Base-by-base conservation (phyloP, 2,888 invertebrate genomes). In the Mechanitis messenoides region DNA sequence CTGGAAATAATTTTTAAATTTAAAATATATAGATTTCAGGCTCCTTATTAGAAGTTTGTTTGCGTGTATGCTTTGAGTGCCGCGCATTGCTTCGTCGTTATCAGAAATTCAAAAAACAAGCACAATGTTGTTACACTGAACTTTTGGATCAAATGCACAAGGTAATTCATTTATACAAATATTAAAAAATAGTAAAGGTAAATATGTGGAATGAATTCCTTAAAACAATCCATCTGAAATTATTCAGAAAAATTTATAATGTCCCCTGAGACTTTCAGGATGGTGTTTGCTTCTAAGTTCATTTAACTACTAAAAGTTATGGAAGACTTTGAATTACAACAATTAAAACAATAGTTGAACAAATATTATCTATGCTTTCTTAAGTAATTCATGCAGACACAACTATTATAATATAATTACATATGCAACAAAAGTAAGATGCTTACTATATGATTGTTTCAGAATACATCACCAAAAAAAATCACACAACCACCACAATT, bases 1-100 rank as follows among this genome's bases (percentile, higher is more conserved):
- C 31, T 31, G 31, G 5, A 7, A 9, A n/a, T 7, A 11, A 31
- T 6, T 9, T 3, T 11, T 50, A 5, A 50, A 28, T 7, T 31
- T 50, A 2, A 31, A 31, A 31, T 45, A 60, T 63, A 3, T 67
- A 83, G 83, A 69, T 78, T 5, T 72, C 65, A 12, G 60, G 74
- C 2, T 73, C 76, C 3, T 56, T 74, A 9, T 74, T 0, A 58
- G 53, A 72, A 2, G 42, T 76, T 1, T 70, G 70, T 11, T 59
- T 79, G 3, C 72, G 74, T 0, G 64, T 88, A 0, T 88, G 88
- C 59, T 88, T 86, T 85, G 88, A 87, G 62, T 88, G 88, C 59
- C 68, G 70, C 0, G 83, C 81, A 0, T 38, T 75, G 53, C 66
- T 87, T 12, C 72, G 72, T 0, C 69, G 72, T 3, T 75, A 81